Conservation (phyloP, 2,888 invertebrate species). For the Lasioglossum oenotherae region DNA sequence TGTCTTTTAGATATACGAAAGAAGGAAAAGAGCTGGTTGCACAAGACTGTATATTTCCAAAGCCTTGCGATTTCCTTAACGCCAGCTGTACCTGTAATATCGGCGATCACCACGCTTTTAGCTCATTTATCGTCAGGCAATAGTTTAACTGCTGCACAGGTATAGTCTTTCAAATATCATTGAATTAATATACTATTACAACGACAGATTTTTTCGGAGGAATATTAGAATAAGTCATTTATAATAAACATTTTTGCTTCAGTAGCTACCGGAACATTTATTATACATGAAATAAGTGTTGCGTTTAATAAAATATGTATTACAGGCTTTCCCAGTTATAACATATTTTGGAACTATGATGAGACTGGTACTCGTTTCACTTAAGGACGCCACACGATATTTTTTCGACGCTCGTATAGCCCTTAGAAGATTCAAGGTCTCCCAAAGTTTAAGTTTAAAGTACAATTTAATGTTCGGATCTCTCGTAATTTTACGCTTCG, state of each 20-base stretch:
- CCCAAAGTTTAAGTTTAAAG: slow-evolving; percentile 46
- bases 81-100: slow-evolving; percentile 87
- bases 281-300: slow-evolving; percentile 25
- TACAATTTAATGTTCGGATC: slow-evolving; percentile 74
- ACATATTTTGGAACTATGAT: slow-evolving; percentile 77
- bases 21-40: slow-evolving; percentile 85
- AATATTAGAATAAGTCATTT: slow-evolving; percentile 61
- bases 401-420: slow-evolving; percentile 79
- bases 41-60: slow-evolving; percentile 86
- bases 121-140: slow-evolving; percentile 86
- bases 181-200: background rate
- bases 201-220: slow-evolving; percentile 30
- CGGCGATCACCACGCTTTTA: slow-evolving; percentile 87
- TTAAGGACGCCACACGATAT: slow-evolving; percentile 76
- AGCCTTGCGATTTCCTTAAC: slow-evolving; percentile 87
- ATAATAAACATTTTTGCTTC: background rate
- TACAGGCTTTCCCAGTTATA: slow-evolving; percentile 80
- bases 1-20: slow-evolving; percentile 84
- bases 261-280: background rate
- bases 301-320: slow-evolving; percentile 63
- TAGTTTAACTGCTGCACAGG: slow-evolving; percentile 87
- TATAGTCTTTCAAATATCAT: slow-evolving; percentile 72
- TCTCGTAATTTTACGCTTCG: slow-evolving; percentile 30
- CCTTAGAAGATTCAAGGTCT: slow-evolving; percentile 82
- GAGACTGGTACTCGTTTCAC: slow-evolving; percentile 74